Percentiles rank a stretch among this genome's conserved stretches.
Conservation (phyloP, 2,113 vertebrate species). For the Prunella fulvescens region DNA sequence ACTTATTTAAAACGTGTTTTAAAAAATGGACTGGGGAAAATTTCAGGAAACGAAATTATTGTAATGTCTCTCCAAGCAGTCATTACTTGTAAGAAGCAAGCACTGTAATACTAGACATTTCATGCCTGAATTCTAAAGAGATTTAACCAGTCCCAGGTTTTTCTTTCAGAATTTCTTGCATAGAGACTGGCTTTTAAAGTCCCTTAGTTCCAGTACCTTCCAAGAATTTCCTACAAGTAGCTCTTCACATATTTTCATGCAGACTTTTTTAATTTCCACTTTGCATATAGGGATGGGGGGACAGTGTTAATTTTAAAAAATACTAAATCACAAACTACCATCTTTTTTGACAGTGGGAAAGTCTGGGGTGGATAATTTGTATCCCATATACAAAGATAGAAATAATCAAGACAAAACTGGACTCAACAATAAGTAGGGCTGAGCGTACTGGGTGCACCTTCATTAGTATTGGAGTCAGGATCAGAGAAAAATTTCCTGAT, state of each 20-base stretch:
- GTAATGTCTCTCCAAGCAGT: conserved; percentile 60
- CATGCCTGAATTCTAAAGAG: conserved; percentile 49
- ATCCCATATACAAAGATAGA: not conserved
- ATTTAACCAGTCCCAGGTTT: conserved; percentile 29
- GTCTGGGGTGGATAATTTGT: not conserved
- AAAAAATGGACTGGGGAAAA: conserved; percentile 35
- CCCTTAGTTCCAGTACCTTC: not conserved
- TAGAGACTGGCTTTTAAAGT: not conserved
- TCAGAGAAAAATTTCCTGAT: not conserved
- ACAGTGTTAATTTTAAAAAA: not conserved
- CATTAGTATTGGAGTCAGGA: not conserved
- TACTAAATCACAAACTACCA: not conserved
- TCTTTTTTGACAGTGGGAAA: not conserved
- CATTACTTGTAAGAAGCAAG: not conserved
- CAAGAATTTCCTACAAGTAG: conserved; percentile 23
- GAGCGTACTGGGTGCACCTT: not conserved
- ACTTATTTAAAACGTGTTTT: conserved; percentile 28
- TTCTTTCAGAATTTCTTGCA: not conserved
- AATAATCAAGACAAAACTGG: not conserved
- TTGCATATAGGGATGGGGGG: not conserved
- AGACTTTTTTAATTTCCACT: not conserved
- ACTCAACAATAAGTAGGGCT: not conserved
- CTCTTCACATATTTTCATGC: not conserved
- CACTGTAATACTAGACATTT: conserved; percentile 39
- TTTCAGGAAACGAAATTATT: conserved; percentile 58